phyloP scores from a whole-genome alignment of 2,797 vertebrate genomes.

The Hippoglossus hippoglossus region DNA sequence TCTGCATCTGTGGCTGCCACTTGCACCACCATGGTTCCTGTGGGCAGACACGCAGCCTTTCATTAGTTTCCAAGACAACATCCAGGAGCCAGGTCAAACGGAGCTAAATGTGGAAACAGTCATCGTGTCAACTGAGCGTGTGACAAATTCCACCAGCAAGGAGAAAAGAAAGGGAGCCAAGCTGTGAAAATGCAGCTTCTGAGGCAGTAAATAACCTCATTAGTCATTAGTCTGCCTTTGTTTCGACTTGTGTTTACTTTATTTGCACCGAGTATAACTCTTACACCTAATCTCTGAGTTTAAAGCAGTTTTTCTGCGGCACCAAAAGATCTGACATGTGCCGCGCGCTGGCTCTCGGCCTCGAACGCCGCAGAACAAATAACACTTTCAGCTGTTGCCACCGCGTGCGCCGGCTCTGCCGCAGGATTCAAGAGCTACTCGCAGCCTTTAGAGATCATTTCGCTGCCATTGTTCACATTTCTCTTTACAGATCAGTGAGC shows the following conservation, averaged over 20 bases:
- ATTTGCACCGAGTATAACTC: slow-evolving; percentile 18
- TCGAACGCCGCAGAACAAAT: slow-evolving; percentile 31
- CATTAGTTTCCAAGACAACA: slow-evolving; percentile 77
- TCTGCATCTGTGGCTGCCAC: slow-evolving; percentile 97
- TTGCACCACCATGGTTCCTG: slow-evolving; percentile 96
- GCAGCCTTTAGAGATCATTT: slow-evolving; percentile 49
- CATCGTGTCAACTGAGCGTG: slow-evolving; percentile 42
- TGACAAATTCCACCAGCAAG: slow-evolving; percentile 62
- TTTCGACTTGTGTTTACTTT: slow-evolving; percentile 31
- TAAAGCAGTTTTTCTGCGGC: too few species aligned
- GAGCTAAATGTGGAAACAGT: slow-evolving; percentile 71
- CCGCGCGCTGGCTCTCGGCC: too few species aligned
- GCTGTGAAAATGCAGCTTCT: slow-evolving; percentile 44
- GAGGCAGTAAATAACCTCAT: slow-evolving; percentile 56
- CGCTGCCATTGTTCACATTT: slow-evolving; percentile 44
- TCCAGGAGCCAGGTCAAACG: slow-evolving; percentile 45
- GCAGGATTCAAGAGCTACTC: slow-evolving; percentile 49
- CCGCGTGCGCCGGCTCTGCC: slow-evolving; percentile 33
- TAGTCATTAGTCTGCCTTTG: slow-evolving; percentile 44
- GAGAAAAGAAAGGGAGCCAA: background rate
- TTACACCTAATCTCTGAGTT: too few species aligned
- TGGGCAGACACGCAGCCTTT: slow-evolving; percentile 49
- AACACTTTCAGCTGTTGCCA: slow-evolving; percentile 26
- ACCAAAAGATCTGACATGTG: too few species aligned
- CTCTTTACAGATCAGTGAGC: slow-evolving; percentile 52